Evolutionary conservation across 2,113 vertebrate species (phyloP), one percentile per base, ranked within the genome.

Genomic region (Chloroceryle aenea): DNA sequence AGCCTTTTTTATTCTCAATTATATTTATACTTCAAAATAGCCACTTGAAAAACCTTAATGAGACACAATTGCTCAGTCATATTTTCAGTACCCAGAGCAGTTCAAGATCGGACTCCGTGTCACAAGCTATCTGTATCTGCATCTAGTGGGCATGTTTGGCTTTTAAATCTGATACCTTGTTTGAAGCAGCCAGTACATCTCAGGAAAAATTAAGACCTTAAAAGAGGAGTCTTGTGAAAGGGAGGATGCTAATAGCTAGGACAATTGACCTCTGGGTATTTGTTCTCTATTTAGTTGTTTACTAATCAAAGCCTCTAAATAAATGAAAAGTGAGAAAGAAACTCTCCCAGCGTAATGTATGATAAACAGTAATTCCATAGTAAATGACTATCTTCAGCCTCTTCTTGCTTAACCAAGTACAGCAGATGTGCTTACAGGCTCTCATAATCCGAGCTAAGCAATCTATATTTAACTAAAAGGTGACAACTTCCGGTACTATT

Each of bases 1-100:
- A 80, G 34, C 23, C 38, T 66, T 92, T 82, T 93, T 53, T 47
- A 63, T 85, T 88, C 62, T 62, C 55, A 88, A 56, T 68, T 85
- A 40, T 55, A 79, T 87, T 93, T 95, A 73, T 76, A 29, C 50
- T 73, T 90, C 48, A 90, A 87, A 90, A 96, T 21, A 88, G 71
- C 38, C 55, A 59, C 66, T 45, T 66, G 59, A 69, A 85, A 90
- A 85, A 91, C 42, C 71, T 80, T 80, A 93, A 89, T 53, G 64
- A 93, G 80, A 36, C 47, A 73, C 71, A 80, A 87, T 62, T 80
- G 45, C 55, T 26, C 42, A 67, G 75, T 79, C 67, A 58, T 62
- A 90, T 29, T 89, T 87, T 62, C 56, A 78, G 45, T 73, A 94
- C 50, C 55, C 59, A 91, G 32, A 80, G 48, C 32, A 93, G 87